These are phyloP conservation scores for Phalera bucephala DNA, from an alignment of 2,888 invertebrate genomes.

Conservation along the genomic window DNA sequence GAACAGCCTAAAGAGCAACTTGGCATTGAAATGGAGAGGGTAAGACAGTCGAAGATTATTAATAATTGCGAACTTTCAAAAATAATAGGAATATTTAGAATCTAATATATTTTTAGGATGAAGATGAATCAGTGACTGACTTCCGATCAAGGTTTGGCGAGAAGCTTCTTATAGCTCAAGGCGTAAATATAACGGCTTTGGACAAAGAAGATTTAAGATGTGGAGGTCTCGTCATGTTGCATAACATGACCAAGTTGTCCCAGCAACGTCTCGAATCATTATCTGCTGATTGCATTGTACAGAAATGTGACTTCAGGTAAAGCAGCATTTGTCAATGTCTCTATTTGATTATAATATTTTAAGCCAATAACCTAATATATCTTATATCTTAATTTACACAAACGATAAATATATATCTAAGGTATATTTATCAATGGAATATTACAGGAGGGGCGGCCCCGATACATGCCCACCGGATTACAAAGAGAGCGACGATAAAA, in stretches of 20 bases:
- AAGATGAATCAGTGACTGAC: slow-evolving; percentile 89
- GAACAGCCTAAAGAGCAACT: slow-evolving; percentile 89
- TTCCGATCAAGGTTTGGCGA: slow-evolving; percentile 88
- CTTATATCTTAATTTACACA: slow-evolving; percentile 47
- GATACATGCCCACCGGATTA: slow-evolving; percentile 91
- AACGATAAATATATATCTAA: slow-evolving; percentile 42
- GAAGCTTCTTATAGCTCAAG: slow-evolving; percentile 84
- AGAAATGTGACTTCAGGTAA: slow-evolving; percentile 88
- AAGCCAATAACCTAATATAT: slow-evolving; percentile 41
- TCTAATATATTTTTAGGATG: slow-evolving; percentile 69
- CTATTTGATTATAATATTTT: slow-evolving; percentile 37
- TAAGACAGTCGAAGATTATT: slow-evolving; percentile 32
- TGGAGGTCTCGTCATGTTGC: slow-evolving; percentile 87
- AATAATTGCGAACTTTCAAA: background rate
- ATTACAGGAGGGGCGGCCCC: slow-evolving; percentile 86
- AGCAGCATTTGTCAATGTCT: slow-evolving; percentile 15
- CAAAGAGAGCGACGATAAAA: slow-evolving; percentile 88
- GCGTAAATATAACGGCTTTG: slow-evolving; percentile 88
- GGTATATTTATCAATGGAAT: slow-evolving; percentile 54
- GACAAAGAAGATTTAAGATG: slow-evolving; percentile 89
- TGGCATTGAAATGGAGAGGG: slow-evolving; percentile 88
- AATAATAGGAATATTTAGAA: background rate
- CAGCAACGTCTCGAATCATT: slow-evolving; percentile 82
- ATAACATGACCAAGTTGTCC: slow-evolving; percentile 85
- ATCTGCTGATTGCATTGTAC: slow-evolving; percentile 89